A percentile compares a stretch with the other conserved stretches of the same genome.
Conservation (phyloP, 2,113 vertebrate genomes). For the Paradoxurus hermaphroditus region DNA sequence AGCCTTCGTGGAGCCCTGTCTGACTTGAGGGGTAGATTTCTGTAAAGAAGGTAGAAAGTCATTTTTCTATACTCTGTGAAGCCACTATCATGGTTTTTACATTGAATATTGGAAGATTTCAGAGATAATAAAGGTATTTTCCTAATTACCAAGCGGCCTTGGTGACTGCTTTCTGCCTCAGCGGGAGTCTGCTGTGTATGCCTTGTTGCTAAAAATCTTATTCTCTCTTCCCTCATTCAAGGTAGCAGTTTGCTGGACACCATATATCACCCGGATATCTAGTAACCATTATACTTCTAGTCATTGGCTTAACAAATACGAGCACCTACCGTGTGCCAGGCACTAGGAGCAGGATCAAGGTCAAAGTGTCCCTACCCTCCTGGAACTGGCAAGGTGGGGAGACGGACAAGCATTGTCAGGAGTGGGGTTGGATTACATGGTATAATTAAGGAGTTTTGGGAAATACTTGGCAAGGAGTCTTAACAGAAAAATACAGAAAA, state of each 20-base stretch:
- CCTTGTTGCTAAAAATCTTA: neutral
- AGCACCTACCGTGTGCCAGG: neutral
- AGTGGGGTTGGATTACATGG: neutral
- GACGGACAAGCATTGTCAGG: neutral
- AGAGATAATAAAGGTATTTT: slow-evolving; percentile 74
- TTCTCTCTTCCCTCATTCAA: neutral
- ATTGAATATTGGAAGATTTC: slow-evolving; percentile 37
- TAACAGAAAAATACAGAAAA: neutral
- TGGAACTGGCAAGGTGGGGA: neutral
- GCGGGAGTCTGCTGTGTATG: neutral
- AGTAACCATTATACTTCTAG: neutral
- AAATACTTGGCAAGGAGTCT: neutral
- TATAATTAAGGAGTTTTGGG: neutral
- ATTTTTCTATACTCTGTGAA: slow-evolving; percentile 59
- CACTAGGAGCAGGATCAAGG: neutral
- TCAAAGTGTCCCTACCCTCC: neutral
- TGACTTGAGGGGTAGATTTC: neutral
- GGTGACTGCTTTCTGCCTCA: neutral
- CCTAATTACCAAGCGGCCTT: slow-evolving; percentile 9
- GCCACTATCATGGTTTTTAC: slow-evolving; percentile 42
- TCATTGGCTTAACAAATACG: neutral
- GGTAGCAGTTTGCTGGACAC: neutral
- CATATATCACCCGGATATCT: neutral
- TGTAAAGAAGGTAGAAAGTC: neutral
- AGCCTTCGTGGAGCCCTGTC: neutral